Percentiles rank a stretch among this genome's conserved stretches.
These are phyloP conservation scores for Coendou prehensilis DNA, from an alignment of 2,797 vertebrate genomes.

Conservation along the genomic window DNA sequence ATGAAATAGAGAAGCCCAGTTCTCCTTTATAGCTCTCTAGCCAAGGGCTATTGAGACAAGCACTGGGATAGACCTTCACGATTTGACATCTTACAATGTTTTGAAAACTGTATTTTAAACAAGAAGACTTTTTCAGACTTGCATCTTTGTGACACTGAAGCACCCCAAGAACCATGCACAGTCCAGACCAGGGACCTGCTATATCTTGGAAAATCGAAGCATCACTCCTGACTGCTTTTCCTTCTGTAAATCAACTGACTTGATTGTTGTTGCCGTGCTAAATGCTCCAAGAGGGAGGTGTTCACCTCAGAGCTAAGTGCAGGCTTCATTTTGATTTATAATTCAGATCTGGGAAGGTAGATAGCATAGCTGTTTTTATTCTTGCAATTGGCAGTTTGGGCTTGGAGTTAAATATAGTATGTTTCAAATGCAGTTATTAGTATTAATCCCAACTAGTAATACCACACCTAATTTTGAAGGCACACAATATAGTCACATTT, in stretches of 20 bases:
- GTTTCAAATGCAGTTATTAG: slow-evolving; percentile 2
- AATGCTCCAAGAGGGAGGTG: background rate
- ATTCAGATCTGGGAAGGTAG: background rate
- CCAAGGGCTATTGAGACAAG: accelerated
- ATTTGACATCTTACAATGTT: accelerated
- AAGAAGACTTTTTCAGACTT: background rate
- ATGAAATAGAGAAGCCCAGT: background rate
- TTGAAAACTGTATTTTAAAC: background rate
- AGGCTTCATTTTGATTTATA: background rate
- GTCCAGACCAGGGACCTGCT: no score
- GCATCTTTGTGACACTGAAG: background rate
- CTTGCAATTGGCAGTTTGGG: background rate
- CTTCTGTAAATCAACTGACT: background rate
- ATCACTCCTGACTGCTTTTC: background rate
- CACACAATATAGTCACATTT: background rate
- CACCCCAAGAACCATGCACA: accelerated
- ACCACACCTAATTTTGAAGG: background rate
- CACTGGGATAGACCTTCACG: no score
- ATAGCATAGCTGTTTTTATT: background rate
- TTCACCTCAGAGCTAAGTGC: background rate
- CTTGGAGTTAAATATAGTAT: background rate
- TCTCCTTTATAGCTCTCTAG: background rate
- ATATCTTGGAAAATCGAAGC: background rate
- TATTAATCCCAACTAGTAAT: background rate
- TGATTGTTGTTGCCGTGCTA: background rate